Evolutionary conservation across 1,140 invertebrate species (phyloP), one percentile per base, ranked within the genome.

Genomic region (Ceratosolen solmsi): DNA sequence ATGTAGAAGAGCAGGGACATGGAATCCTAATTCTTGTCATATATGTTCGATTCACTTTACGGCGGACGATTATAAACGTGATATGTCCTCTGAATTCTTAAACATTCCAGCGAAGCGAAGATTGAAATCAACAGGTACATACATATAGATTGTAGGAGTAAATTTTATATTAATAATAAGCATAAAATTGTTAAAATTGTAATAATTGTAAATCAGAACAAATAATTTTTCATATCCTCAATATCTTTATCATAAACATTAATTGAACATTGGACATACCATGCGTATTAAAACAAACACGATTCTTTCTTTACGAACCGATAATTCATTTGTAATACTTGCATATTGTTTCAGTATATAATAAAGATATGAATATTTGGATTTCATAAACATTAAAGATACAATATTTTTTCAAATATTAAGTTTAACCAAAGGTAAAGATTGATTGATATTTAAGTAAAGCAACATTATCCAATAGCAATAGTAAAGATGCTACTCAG

Each of bases 11-110:
- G 78, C 46, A 46, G 83, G 82, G 25, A 60, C 79, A 15, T 85
- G 82, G 82, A 85, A 85, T 84, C 84, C 84, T 36, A 63, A 68
- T 51, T 79, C 79, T 41, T 83, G 84, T 60, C 84, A 82, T 36
- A 51, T 85, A 46, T 85, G 84, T 75, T 85, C 82, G 22, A 65
- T 79, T 36, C 82, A 85, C 51, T 85, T 85, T 76, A 84, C 41
- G 30, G 63, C 72, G 27, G 49, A 85, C 63, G 82, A 85, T 84
- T 81, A 82, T 51, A 81, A 65, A 49, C 0, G n/a, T 17, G 83
- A 82, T 56, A 76, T 25, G 22, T 76, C 46, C 2, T 27, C 33
- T 46, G 49, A 76, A 36, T 33, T 72, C 41, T 71, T 76, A 46
- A 74, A 82, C 72, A 22, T 76, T 36, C 83, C 63, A 46, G 36